Percentiles rank a stretch among this genome's conserved stretches.
phyloP scores from a whole-genome alignment of 2,888 invertebrate genomes.

The Xanthorhoe spadicearia region DNA sequence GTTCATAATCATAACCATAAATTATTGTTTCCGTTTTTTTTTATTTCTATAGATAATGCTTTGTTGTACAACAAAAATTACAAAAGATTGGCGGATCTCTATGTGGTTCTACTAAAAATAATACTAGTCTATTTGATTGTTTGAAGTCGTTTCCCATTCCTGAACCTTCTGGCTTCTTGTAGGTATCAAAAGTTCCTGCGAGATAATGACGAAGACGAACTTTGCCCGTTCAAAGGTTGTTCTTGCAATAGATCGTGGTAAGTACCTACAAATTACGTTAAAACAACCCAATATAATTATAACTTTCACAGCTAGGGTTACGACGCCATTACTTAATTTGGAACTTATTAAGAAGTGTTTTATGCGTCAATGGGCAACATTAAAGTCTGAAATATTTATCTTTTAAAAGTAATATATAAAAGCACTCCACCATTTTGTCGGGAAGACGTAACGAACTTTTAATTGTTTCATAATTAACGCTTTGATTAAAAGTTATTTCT shows the following conservation, averaged over 20 bases:
- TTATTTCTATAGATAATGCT: no score
- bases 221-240: neutral
- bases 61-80: no score
- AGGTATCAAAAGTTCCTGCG: neutral
- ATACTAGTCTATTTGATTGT: neutral
- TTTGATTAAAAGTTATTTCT: slow-evolving; percentile 1
- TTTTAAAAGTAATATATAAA: neutral
- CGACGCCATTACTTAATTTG: neutral
- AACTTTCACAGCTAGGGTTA: neutral
- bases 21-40: no score
- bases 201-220: neutral
- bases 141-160: neutral
- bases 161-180: neutral
- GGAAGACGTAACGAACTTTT: slow-evolving; percentile 1
- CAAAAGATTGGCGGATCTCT: no score
- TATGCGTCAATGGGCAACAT: neutral
- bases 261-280: neutral
- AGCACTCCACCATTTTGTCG: neutral
- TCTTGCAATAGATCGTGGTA: neutral
- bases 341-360: neutral
- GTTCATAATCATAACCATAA: no score
- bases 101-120: no score
- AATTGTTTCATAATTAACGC: slow-evolving; percentile 6
- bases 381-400: neutral
- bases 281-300: neutral